phyloP scores from a whole-genome alignment of 1,140 invertebrate species.

The Trachymyrmex septentrionalis region DNA sequence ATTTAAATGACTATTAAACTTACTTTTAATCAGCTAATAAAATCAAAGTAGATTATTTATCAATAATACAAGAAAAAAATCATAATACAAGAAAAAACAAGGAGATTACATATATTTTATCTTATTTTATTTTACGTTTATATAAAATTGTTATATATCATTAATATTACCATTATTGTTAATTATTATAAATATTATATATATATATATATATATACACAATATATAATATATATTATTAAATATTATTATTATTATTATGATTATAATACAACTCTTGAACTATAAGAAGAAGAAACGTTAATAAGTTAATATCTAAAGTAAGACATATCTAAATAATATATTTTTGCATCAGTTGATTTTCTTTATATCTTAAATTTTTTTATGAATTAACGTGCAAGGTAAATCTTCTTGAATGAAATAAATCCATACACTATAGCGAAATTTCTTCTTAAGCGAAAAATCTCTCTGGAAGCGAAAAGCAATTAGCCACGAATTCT shows the following conservation, averaged over 20 bases:
- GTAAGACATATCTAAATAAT: not conserved
- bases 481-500: constrained; percentile 27
- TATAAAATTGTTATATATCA: too few relatives aligned
- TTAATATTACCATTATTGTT: too few relatives aligned
- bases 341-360: not conserved
- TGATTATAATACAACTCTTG: not conserved
- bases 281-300: not conserved
- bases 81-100: not conserved
- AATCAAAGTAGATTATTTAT: not conserved
- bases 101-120: not conserved
- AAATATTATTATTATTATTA: not conserved
- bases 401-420: not conserved
- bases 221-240: too few relatives aligned
- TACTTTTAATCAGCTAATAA: not conserved
- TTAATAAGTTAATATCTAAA: not conserved
- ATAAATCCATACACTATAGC: not conserved
- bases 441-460: not conserved
- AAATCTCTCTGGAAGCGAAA: not conserved
- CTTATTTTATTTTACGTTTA: too few relatives aligned
- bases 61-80: not conserved
- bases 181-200: too few relatives aligned
- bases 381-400: not conserved
- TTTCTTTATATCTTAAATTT: not conserved
- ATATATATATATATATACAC: too few relatives aligned
- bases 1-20: not conserved